Conservation (phyloP, 2,113 vertebrate genomes). For the Hipposideros armiger region DNA sequence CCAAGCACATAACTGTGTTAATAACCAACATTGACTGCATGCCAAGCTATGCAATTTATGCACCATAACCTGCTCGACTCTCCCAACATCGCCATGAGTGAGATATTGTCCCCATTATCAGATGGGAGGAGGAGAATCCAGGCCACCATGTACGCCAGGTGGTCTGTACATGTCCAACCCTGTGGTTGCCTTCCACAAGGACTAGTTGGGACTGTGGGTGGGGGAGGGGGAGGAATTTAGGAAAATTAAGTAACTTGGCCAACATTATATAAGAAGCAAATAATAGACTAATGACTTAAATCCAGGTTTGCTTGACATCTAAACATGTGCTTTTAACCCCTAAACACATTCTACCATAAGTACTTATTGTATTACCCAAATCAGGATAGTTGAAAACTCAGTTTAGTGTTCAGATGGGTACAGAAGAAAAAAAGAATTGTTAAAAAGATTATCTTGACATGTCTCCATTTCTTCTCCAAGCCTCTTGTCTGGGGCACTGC, state of each 20-base stretch:
- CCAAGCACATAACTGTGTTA: background rate
- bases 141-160: background rate
- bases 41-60: background rate
- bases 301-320: background rate
- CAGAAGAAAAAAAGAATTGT: background rate
- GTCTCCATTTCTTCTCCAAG: background rate
- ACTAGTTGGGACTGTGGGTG: background rate
- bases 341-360: background rate
- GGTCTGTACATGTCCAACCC: fast-evolving
- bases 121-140: background rate
- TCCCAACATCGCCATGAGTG: background rate
- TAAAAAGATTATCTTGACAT: background rate
- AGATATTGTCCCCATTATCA: background rate
- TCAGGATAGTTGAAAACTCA: conserved; percentile 1
- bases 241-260: background rate
- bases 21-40: background rate
- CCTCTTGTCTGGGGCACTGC: background rate
- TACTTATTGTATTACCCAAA: background rate
- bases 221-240: background rate
- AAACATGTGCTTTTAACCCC: background rate
- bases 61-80: background rate
- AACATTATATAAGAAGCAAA: background rate
- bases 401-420: background rate
- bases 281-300: background rate
- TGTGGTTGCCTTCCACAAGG: background rate